These are phyloP conservation scores for Chaenocephalus aceratus DNA, from an alignment of 2,113 vertebrate genomes.

Conservation along the genomic window DNA sequence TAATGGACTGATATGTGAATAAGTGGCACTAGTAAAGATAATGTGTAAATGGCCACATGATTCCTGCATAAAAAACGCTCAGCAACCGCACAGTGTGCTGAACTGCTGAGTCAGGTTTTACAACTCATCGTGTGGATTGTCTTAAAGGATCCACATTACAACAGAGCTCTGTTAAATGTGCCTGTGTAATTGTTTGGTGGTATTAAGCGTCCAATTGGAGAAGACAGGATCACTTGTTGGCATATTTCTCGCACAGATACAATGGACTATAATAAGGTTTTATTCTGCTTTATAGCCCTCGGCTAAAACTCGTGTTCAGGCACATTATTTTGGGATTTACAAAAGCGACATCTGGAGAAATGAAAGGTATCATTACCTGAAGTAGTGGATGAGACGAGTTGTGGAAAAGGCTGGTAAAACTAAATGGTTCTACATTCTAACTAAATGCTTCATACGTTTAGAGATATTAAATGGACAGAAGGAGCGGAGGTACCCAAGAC, in stretches of 20 bases:
- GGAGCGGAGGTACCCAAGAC: too few relatives aligned
- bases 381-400: neutral
- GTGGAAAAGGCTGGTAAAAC: neutral
- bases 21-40: slow-evolving; percentile 13
- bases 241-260: neutral
- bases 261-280: slow-evolving; percentile 11
- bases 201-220: neutral
- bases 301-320: neutral
- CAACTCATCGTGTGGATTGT: slow-evolving; percentile 55
- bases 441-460: too few relatives aligned
- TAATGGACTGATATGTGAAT: slow-evolving; percentile 33
- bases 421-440: neutral
- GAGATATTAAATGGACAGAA: too few relatives aligned
- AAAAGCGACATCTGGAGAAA: neutral
- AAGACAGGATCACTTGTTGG: slow-evolving; percentile 17
- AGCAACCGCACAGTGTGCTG: slow-evolving; percentile 33
- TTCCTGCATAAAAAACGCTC: slow-evolving; percentile 4
- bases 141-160: slow-evolving; percentile 47
- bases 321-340: slow-evolving; percentile 3
- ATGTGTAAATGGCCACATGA: slow-evolving; percentile 38
- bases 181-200: slow-evolving; percentile 9
- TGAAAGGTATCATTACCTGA: neutral
- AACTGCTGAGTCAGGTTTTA: slow-evolving; percentile 59
- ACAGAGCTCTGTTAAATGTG: slow-evolving; percentile 38
- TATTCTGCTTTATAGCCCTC: neutral